Evolutionary conservation across 23 tunicate genomes (phyloP).

Genomic region (Oikopleura dioica): DNA sequence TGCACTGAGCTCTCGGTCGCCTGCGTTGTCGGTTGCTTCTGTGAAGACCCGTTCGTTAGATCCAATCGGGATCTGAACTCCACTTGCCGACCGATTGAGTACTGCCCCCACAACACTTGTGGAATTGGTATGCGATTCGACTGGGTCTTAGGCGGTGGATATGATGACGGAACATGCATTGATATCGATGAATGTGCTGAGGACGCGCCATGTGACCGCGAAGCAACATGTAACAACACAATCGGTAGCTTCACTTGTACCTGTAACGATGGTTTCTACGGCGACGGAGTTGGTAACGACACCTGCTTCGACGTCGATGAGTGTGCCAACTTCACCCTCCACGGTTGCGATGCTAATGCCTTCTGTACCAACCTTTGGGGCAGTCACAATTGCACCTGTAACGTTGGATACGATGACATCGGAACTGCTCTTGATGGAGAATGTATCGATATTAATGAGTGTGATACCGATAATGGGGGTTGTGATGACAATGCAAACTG

Average conservation of each 20-base stretch:
- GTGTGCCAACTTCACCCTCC: neutral
- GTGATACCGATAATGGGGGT: slow-evolving; percentile 10
- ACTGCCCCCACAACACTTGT: neutral
- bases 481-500: slow-evolving; percentile 21
- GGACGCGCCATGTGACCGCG: neutral
- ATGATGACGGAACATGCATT: slow-evolving; percentile 9
- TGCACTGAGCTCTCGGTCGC: neutral
- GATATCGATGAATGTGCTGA: neutral
- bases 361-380: neutral
- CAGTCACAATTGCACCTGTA: neutral
- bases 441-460: too few species aligned
- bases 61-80: too few species aligned
- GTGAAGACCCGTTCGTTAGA: too few species aligned
- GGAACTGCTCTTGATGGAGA: slow-evolving; percentile 15
- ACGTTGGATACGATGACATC: neutral
- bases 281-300: neutral
- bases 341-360: neutral
- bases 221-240: neutral
- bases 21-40: too few species aligned
- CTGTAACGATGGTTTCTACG: neutral
- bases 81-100: neutral
- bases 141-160: neutral
- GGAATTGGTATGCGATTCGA: neutral
- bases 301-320: neutral
- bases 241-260: neutral